Percentiles rank a stretch among this genome's conserved stretches.
Conservation (phyloP, 2,113 vertebrate species). For the Cyanoderma ruficeps region DNA sequence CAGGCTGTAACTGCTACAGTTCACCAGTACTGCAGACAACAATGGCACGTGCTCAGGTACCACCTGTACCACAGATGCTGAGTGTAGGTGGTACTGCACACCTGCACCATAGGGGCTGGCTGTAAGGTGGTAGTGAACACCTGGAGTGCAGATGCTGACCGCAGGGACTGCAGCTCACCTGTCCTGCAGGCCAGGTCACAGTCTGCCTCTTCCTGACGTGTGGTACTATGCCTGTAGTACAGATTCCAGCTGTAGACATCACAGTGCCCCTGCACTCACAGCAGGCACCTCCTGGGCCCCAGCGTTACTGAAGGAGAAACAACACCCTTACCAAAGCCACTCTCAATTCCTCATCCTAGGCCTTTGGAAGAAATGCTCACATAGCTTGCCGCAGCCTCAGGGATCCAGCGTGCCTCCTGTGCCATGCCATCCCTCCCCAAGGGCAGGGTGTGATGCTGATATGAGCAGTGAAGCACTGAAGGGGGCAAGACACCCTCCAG, state of each 20-base stretch:
- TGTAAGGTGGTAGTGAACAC: fast-evolving
- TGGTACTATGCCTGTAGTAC: fast-evolving
- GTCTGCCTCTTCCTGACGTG: neutral
- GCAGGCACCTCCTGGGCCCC: neutral
- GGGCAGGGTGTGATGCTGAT: too few species aligned
- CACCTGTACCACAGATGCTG: fast-evolving
- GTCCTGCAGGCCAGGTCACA: neutral
- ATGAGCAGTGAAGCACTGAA: fast-evolving
- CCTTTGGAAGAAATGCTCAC: neutral
- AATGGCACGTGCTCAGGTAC: fast-evolving
- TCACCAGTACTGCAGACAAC: neutral
- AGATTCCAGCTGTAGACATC: fast-evolving
- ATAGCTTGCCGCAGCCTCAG: fast-evolving
- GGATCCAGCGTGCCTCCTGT: neutral
- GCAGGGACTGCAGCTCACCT: neutral
- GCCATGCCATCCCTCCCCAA: neutral
- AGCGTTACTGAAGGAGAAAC: neutral
- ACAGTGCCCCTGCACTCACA: neutral
- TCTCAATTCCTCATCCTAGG: fast-evolving
- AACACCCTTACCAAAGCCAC: neutral
- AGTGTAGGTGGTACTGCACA: fast-evolving
- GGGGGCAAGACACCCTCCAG: neutral
- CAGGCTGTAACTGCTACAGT: fast-evolving
- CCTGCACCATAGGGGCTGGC: neutral
- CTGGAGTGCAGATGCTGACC: neutral